Percentiles rank a stretch among this genome's conserved stretches.
These are phyloP conservation scores for Pipa parva DNA, from an alignment of 2,113 vertebrate genomes.

Conservation along the genomic window DNA sequence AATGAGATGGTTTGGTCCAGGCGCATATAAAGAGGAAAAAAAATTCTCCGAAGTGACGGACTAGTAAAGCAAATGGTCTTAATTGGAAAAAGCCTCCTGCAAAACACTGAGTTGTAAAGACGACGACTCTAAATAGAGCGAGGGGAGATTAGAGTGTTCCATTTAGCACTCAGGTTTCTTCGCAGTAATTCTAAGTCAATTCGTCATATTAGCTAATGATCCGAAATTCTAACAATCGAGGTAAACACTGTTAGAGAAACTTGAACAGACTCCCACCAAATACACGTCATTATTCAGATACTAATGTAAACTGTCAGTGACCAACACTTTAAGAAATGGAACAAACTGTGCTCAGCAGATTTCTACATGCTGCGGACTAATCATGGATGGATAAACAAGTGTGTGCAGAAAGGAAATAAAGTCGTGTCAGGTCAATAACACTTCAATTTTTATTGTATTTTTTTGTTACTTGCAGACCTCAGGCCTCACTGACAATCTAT, in stretches of 20 bases:
- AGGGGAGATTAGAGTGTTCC: too few species aligned
- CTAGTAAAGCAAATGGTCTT: too few species aligned
- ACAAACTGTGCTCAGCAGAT: conserved; percentile 2
- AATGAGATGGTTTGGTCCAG: too few species aligned
- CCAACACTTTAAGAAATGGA: conserved; percentile 5
- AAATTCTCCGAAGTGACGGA: too few species aligned
- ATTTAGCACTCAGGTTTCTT: not conserved
- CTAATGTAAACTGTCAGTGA: conserved; percentile 25
- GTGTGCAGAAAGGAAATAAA: not conserved
- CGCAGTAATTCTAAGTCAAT: conserved; percentile 2
- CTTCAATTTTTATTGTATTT: too few species aligned
- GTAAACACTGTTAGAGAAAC: conserved; percentile 16
- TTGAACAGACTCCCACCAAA: conserved; percentile 1
- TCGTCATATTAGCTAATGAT: conserved; percentile 34
- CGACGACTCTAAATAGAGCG: too few species aligned
- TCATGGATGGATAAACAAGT: conserved; percentile 21
- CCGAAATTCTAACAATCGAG: conserved; percentile 10
- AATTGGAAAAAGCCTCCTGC: too few species aligned
- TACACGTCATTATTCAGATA: conserved; percentile 23
- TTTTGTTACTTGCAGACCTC: too few species aligned
- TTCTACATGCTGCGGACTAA: conserved; percentile 11
- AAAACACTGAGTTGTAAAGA: too few species aligned
- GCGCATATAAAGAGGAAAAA: too few species aligned
- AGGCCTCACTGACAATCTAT: too few species aligned
- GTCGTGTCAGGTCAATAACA: too few species aligned